These are phyloP conservation scores for Silurus lanzhouensis DNA, from an alignment of 2,797 vertebrate species.

Conservation along the genomic window DNA sequence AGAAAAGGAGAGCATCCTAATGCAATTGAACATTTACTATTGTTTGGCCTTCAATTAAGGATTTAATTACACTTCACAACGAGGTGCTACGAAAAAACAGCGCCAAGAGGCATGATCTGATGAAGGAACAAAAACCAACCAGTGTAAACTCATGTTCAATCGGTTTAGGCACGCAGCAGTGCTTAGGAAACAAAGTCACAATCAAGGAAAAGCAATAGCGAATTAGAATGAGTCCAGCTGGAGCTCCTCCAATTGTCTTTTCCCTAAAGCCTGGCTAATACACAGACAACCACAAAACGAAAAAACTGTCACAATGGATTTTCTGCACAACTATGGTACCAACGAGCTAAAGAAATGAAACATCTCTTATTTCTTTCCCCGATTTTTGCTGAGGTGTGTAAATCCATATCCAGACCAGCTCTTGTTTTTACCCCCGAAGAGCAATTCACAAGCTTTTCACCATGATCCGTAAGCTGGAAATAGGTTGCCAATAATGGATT, in stretches of 20 bases:
- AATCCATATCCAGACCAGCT: slow-evolving; percentile 20
- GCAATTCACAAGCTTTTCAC: slow-evolving; percentile 25
- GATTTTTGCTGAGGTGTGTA: neutral
- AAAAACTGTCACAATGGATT: neutral
- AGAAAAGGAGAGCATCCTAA: slow-evolving; percentile 29
- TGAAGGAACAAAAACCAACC: slow-evolving; percentile 29
- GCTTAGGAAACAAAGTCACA: slow-evolving; percentile 1
- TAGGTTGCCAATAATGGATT: slow-evolving; percentile 62
- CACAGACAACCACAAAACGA: neutral
- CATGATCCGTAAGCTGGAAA: slow-evolving; percentile 46
- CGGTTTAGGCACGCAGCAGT: neutral
- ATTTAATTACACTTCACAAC: slow-evolving; percentile 59
- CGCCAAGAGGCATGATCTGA: slow-evolving; percentile 27
- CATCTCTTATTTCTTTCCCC: neutral
- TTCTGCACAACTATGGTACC: neutral
- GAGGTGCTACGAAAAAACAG: slow-evolving; percentile 22
- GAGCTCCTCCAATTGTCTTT: slow-evolving; percentile 10
- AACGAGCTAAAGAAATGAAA: neutral
- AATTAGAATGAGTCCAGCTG: neutral
- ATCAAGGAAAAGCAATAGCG: neutral
- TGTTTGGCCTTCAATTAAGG: slow-evolving; percentile 52
- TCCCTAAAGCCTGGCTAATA: slow-evolving; percentile 9
- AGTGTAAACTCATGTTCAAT: slow-evolving; percentile 18
- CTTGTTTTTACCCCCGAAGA: slow-evolving; percentile 46
- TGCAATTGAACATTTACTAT: slow-evolving; percentile 64